Evolutionary conservation across 1,140 invertebrate species (phyloP), one percentile per base, ranked within the genome.

Genomic region (Macrobrachium rosenbergii): DNA sequence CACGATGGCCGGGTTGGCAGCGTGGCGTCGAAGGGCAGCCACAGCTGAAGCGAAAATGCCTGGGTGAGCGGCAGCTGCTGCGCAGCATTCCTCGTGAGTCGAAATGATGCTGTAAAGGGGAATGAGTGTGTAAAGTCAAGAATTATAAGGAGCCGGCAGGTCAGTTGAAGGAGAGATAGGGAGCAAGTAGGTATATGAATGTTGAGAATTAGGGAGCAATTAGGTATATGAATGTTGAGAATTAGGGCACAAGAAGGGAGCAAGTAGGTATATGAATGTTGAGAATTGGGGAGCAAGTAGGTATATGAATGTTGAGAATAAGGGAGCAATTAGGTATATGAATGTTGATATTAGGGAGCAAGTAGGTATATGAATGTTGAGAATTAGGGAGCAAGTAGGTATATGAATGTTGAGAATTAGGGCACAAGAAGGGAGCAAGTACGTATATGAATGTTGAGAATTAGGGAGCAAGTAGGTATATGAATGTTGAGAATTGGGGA

Each of bases 11-110:
- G 94, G 93, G 90, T 94, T 93, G 8, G 92, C 92, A 73, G 93
- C 92, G 91, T 94, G 94, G 90, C 93, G 93, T 78, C 93, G 92
- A 52, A 95, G 92, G 45, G 94, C 90, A 90, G 92, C 91, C 16
- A 95, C 91, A 84, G 94, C 93, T 37, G 93, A 92, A 82, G 92
- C 92, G 82, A 94, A 93, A 87, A 93, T 93, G 60, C 91, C 90
- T 7, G 85, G 82, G 92, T 91, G 88, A 93, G 92, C 59, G 92
- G 93, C 45, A 94, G 93, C 87, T 96, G 93, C 78, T 93, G 93
- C 69, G 91, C 96, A 96, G 90, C 96, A 97, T 69, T 94, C 93
- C 67, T 94, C 93, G 89, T 96, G 94, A 19, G 94, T 94, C 17
- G 96, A 97, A 60, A 97, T 91, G 79, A 96, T 95, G 91, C 95